phyloP scores from a whole-genome alignment of 2,888 invertebrate genomes.

The Cosmorhoe ocellata region DNA sequence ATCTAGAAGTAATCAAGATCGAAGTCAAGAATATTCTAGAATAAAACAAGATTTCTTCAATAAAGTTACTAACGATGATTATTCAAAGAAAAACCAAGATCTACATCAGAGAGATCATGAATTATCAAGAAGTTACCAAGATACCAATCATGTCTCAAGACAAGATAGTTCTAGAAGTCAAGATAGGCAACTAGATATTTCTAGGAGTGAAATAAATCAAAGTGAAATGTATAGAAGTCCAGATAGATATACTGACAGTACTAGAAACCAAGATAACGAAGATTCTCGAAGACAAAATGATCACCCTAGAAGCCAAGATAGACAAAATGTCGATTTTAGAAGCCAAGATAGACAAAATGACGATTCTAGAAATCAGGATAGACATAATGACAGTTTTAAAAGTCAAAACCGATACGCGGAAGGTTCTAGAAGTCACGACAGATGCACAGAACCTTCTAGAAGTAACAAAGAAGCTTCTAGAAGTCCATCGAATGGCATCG shows the following conservation, averaged over 20 bases:
- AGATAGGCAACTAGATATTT: constrained; percentile 3
- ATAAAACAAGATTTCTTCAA: constrained; percentile 7
- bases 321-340: not conserved
- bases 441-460: constrained; percentile 14
- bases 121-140: not conserved
- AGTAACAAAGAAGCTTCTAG: constrained; percentile 7
- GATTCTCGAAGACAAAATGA: not conserved
- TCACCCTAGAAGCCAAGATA: not conserved
- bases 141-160: not conserved
- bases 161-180: not conserved
- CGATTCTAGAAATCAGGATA: not conserved
- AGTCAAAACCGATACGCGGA: not conserved
- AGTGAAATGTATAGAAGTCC: not conserved
- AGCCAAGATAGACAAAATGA: constrained; percentile 3
- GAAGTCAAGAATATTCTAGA: constrained; percentile 9
- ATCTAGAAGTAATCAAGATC: constrained; percentile 10
- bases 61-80: not conserved
- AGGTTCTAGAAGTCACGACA: constrained; percentile 7
- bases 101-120: not conserved
- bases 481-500: constrained; percentile 59
- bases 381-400: constrained; percentile 4
- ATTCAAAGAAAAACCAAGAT: not conserved
- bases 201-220: constrained; percentile 1
- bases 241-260: not conserved
- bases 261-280: constrained; percentile 2